Base-by-base conservation (phyloP, 2,888 invertebrate species). In the Drosophila nr. perissopoda region DNA sequence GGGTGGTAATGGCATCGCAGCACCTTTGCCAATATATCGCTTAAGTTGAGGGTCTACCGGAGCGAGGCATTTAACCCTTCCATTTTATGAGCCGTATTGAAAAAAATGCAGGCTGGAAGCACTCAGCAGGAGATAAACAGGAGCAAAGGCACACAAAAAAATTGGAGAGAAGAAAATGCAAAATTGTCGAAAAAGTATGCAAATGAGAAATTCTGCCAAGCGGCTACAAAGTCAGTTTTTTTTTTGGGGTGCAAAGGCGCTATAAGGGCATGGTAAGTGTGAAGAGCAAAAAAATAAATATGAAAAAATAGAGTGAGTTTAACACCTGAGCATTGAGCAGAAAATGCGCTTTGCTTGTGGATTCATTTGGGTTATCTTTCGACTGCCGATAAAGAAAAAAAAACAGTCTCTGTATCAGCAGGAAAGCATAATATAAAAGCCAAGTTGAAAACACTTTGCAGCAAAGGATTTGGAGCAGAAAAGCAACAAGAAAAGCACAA, bases 111-210 rank as follows among this genome's bases (percentile, higher is more conserved):
- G 70, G 33, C 59, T 74, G 61, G 33, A 51, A 72, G 38, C 81
- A 78, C 84, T 81, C 82, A 72, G 69, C 57, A 73, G 69, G 58
- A 73, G 77, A 84, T 81, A 82, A 82, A 82, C 75, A 58, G 56
- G 54, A 54, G 45, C 36, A 27, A 51, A 36, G 53, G 53, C 33
- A n/a, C 51, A 56, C 65, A 16, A 45, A 64, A 64, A 54, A 66
- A 71, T 61, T 59, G 54, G 38, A 60, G 5, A 62, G 36, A 56
- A 38, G 45, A 51, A 72, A 62, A 87, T 80, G 82, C 73, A 87
- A 85, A 87, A 89, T 78, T 82, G 85, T 78, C 77, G 80, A 70
- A 82, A 86, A 86, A 87, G 87, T 86, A 86, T 86, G 85, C 82
- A 86, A 86, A 86, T 89, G 71, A 79, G 76, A 59, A 45, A 68